A percentile compares a stretch with the other conserved stretches of the same genome.
phyloP scores from a whole-genome alignment of 2,888 invertebrate genomes.

The Drosophila leonis region DNA sequence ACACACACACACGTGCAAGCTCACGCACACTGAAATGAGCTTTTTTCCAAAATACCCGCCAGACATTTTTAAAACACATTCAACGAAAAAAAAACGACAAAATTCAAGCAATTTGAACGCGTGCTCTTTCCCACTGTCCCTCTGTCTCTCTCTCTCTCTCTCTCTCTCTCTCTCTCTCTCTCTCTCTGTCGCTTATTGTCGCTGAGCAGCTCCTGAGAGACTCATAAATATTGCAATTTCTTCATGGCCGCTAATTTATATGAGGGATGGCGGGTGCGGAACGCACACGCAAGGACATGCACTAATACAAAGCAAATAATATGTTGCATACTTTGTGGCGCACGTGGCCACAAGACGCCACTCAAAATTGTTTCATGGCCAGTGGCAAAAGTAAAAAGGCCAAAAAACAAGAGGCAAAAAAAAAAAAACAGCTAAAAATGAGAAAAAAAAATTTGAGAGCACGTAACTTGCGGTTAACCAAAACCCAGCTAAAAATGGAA shows the following conservation, averaged over 20 bases:
- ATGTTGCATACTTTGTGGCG: constrained; percentile 56
- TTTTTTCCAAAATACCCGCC: constrained; percentile 58
- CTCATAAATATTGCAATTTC: constrained; percentile 83
- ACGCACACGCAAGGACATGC: constrained; percentile 45
- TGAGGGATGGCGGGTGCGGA: constrained; percentile 26
- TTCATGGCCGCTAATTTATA: constrained; percentile 80
- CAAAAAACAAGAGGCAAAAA: constrained; percentile 9
- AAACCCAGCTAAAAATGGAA: constrained; percentile 50
- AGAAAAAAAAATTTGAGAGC: constrained; percentile 34
- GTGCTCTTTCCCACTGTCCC: constrained; percentile 1
- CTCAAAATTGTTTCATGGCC: constrained; percentile 70
- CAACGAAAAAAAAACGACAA: constrained; percentile 8
- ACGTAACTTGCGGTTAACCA: constrained; percentile 73
- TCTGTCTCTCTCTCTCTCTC: not conserved
- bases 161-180: not conserved
- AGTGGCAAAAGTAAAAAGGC: constrained; percentile 35
- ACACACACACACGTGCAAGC: not conserved
- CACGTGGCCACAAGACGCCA: constrained; percentile 44
- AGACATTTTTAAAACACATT: constrained; percentile 56
- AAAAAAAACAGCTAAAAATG: constrained; percentile 26
- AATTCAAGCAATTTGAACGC: constrained; percentile 33
- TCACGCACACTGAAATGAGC: constrained; percentile 12
- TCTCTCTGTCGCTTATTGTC: constrained; percentile 12
- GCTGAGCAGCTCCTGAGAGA: constrained; percentile 62
- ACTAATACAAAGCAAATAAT: constrained; percentile 78